Evolutionary conservation across 2,888 invertebrate species (phyloP), one percentile per base, ranked within the genome.

Genomic region (Caenorhabditis doughertyi): DNA sequence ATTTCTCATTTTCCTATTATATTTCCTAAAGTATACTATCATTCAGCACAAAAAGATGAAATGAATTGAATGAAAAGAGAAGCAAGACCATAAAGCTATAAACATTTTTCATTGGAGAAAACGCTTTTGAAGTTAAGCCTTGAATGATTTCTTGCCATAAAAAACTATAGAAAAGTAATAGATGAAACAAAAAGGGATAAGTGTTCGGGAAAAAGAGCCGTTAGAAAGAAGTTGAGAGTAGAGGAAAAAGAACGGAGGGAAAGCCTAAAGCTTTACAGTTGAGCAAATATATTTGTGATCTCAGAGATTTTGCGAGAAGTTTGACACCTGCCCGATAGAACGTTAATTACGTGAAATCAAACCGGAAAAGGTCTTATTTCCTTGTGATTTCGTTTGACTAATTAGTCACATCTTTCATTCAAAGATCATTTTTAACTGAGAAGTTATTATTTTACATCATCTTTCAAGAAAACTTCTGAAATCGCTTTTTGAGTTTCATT

Each of bases 231-330:
- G 39, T 39, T 44, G 73, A 53, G 42, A 42, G 44, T 65, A 21
- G 51, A 51, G n/a, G 47, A n/a, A n/a, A n/a, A 47, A 55, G 65
- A 49, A 56, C 29, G 42, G 64, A 35, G n/a, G 27, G 35, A 39
- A 25, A 23, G 51, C 9, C 51, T 51, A 27, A 32, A 71, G 71
- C 58, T 49, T 35, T 51, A 49, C 67, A 68, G 62, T 68, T 77
- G 68, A 60, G 68, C 77, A 77, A 77, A 77, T 60, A 77, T 68
- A 60, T 68, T 76, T 76, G 77, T 77, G 77, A 77, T 77, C 77
- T 77, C 68, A 62, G 77, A 68, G 68, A 68, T 68, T 62, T 47
- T 51, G 77, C 49, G 77, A 62, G 62, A 77, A 68, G 77, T 77
- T 77, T 77, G 77, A 77, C 77, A 77, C 77, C 42, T 77, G 77